Conservation (phyloP, 2,113 vertebrate genomes). For the Pteropus alecto region DNA sequence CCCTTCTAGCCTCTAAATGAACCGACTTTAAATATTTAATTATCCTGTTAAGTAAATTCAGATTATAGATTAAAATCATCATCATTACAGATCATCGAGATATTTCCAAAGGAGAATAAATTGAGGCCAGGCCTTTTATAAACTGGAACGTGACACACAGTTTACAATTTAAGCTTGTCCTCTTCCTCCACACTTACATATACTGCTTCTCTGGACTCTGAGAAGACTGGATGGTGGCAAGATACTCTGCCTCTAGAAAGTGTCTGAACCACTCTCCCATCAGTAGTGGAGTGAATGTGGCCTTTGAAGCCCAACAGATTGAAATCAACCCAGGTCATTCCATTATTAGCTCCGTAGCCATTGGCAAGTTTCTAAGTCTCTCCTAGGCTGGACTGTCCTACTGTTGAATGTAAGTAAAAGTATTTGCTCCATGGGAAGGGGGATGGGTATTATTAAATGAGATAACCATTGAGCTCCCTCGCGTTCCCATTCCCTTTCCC, state of each 20-base stretch:
- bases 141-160: neutral
- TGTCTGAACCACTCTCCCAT: neutral
- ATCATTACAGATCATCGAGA: constrained; percentile 51
- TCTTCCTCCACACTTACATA: neutral
- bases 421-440: neutral
- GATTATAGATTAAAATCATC: constrained; percentile 74
- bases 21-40: constrained; percentile 81
- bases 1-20: constrained; percentile 70
- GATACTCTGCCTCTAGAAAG: neutral
- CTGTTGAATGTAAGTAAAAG: neutral
- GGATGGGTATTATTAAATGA: neutral
- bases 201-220: neutral
- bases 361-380: neutral
- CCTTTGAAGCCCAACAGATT: neutral
- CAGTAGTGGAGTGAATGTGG: neutral
- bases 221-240: neutral
- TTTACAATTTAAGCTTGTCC: neutral
- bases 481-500: neutral
- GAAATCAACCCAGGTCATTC: neutral
- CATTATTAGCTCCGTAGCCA: neutral
- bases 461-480: neutral
- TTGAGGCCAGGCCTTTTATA: neutral
- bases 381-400: neutral
- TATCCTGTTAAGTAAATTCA: constrained; percentile 80
- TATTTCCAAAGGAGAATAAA: constrained; percentile 52